Evolutionary conservation across 2,113 vertebrate genomes (phyloP).

Genomic region (Turdus rufiventris): DNA sequence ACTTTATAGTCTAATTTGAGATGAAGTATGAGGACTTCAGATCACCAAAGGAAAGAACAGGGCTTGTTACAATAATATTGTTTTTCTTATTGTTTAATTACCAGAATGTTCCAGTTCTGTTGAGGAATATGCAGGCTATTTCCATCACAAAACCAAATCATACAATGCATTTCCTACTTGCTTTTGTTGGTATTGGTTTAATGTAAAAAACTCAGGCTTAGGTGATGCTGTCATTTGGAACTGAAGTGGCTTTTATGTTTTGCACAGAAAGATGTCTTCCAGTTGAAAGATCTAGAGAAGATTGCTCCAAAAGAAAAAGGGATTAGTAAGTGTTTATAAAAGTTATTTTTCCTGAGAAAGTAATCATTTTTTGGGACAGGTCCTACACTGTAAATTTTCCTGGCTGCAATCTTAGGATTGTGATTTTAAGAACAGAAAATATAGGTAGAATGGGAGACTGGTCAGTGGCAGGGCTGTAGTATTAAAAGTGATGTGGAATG

Average conservation of each 20-base stretch:
- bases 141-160: not conserved
- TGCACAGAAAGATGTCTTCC: constrained; percentile 95
- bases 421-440: not conserved
- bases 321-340: constrained; percentile 85
- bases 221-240: not conserved
- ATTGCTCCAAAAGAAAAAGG: constrained; percentile 96
- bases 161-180: not conserved
- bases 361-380: not conserved
- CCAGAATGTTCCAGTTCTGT: not conserved
- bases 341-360: not conserved
- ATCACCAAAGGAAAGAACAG: not conserved
- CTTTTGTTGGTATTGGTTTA: not conserved
- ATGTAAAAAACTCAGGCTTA: not conserved
- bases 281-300: constrained; percentile 97
- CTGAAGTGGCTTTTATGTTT: constrained; percentile 18
- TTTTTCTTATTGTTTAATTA: not conserved
- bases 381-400: not conserved
- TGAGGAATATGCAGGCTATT: not conserved
- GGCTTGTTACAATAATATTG: not conserved
- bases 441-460: not conserved
- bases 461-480: not conserved
- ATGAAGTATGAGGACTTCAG: not conserved
- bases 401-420: not conserved
- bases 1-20: not conserved
- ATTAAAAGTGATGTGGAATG: not conserved